These are phyloP conservation scores for Laterallus jamaicensis DNA, from an alignment of 2,113 vertebrate species.

Conservation along the genomic window DNA sequence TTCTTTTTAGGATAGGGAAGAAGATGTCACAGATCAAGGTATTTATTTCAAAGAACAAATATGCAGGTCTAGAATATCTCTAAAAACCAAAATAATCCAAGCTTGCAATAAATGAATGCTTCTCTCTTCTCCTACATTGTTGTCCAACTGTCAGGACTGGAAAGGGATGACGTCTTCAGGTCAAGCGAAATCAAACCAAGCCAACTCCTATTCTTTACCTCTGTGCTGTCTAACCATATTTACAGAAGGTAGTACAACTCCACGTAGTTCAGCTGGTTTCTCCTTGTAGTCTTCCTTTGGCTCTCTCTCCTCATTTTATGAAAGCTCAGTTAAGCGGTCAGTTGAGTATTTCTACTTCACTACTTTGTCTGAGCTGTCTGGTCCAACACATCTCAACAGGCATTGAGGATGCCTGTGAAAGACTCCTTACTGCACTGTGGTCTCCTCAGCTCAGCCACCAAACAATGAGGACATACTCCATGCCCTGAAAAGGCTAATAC, in stretches of 20 bases:
- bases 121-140: background rate
- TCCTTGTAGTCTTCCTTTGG: background rate
- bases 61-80: background rate
- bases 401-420: background rate
- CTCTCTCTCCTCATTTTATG: background rate
- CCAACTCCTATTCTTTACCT: background rate
- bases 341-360: background rate
- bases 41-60: background rate
- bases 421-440: background rate
- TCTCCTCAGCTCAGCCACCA: background rate
- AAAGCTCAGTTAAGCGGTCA: background rate
- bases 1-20: slow-evolving; percentile 1
- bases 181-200: background rate
- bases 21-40: background rate
- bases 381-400: background rate
- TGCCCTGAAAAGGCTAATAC: background rate
- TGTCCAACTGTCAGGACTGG: background rate
- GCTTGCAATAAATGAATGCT: background rate
- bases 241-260: background rate
- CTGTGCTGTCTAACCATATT: background rate
- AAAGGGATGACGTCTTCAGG: background rate
- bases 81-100: background rate
- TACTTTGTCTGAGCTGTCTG: background rate
- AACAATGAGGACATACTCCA: background rate
- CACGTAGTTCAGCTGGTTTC: background rate